Evolutionary conservation across 2,888 invertebrate genomes (phyloP), one percentile per base, ranked within the genome.

Genomic region (Hecatera dysodea): DNA sequence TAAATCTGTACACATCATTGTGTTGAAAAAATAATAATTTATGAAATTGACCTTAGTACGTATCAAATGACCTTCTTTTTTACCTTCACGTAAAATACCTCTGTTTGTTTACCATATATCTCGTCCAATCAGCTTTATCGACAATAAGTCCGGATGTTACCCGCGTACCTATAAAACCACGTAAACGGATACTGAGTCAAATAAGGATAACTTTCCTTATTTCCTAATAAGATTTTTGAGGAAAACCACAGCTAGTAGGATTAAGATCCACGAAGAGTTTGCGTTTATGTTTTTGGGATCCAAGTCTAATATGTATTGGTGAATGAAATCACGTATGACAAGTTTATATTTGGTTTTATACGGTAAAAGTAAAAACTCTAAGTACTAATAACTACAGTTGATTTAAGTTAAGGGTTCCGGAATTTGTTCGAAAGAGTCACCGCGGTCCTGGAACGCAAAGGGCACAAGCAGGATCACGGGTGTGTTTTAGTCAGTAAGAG

Each of bases 61-160:
- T 53, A 27, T 12, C 33, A 39, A 44, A 75, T 27, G 61, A 65
- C 52, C 55, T 24, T 50, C 3, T 64, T 64, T 12, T 46, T 24
- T 59, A 46, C n/a, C 12, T 48, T 46, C 33, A 69, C 48, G 22
- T 48, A 36, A n/a, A 8, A 22, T 19, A 72, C 19, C 29, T 64
- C 19, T 12, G 52, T 42, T 61, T 64, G 17, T 42, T 29, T 72
- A 46, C 52, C n/a, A n/a, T n/a, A n/a, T 53, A 50, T 55, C 50
- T 27, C 7, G 56, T 64, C 12, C 48, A 60, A 74, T 79, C 57
- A 66, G 15, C 12, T 44, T 44, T n/a, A 52, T 42, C 17, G 62
- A 66, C 46, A 61, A 33, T 8, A 39, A 42, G 9, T 29, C n/a
- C n/a, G 33, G 27, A 59, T 42, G 22, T 60, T 57, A 52, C 36